Percentiles rank a stretch among this genome's conserved stretches.
phyloP scores from a whole-genome alignment of 1,140 invertebrate species.

The Teleogryllus occipitalis region DNA sequence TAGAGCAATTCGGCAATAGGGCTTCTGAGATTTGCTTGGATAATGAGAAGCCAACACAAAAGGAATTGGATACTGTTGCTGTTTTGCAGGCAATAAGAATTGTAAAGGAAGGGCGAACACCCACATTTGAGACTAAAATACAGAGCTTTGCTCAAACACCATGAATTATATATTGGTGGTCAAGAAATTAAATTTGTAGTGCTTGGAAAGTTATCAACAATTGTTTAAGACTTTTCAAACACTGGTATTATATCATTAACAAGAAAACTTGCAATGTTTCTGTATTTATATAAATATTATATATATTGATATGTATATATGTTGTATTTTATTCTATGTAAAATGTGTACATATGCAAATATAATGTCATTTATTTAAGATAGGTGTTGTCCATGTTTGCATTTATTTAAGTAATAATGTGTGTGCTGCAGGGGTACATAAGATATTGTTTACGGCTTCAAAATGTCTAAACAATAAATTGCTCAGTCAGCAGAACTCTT shows the following conservation, averaged over 20 bases:
- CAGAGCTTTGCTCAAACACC: not conserved
- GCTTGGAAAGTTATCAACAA: too few species aligned
- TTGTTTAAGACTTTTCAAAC: too few species aligned
- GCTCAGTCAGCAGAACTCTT: too few species aligned
- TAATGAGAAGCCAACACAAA: conserved; percentile 74
- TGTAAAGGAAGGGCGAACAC: conserved; percentile 50
- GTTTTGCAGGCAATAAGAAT: conserved; percentile 76
- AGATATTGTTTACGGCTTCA: too few species aligned
- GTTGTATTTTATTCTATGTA: not conserved
- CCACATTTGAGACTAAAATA: conserved; percentile 27
- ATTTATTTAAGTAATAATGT: not conserved
- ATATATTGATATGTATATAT: not conserved
- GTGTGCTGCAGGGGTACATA: too few species aligned
- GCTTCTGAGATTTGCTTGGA: conserved; percentile 74
- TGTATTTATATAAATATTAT: not conserved
- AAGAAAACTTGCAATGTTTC: too few species aligned
- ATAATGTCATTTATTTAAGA: not conserved
- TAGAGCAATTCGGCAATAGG: conserved; percentile 71
- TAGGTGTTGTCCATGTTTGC: not conserved
- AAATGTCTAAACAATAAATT: too few species aligned
- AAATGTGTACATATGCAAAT: not conserved
- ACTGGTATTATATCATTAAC: too few species aligned
- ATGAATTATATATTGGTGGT: not conserved
- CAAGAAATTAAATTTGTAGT: too few species aligned
- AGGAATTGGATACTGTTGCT: conserved; percentile 84